Evolutionary conservation across 1,140 invertebrate genomes (phyloP).

Genomic region (Panonychus citri): DNA sequence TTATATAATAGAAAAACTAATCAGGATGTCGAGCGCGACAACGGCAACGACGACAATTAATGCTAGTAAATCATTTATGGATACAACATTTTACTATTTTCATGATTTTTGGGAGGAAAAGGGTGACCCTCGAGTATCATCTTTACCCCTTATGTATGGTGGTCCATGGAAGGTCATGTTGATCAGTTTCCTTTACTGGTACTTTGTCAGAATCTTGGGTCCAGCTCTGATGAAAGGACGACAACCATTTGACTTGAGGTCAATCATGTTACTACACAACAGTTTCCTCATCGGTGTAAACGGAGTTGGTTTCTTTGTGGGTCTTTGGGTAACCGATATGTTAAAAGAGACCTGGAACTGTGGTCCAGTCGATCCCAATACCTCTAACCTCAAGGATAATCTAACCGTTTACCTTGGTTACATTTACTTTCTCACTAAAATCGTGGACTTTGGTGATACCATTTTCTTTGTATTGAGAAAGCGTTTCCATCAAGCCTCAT

Average conservation of each 20-base stretch:
- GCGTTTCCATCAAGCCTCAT: slow-evolving; percentile 26
- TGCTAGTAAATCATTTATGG: background rate
- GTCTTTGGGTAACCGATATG: slow-evolving; percentile 1
- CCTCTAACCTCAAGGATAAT: background rate
- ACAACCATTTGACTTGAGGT: slow-evolving; percentile 23
- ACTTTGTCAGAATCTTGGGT: slow-evolving; percentile 44
- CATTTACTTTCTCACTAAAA: slow-evolving; percentile 27
- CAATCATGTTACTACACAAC: slow-evolving; percentile 24
- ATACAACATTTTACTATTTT: background rate
- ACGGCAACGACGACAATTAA: background rate
- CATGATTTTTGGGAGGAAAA: slow-evolving; percentile 7
- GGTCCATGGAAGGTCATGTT: slow-evolving; percentile 15
- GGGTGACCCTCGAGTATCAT: slow-evolving; percentile 4
- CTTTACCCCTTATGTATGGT: slow-evolving; percentile 27
- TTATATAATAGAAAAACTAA: too few species aligned
- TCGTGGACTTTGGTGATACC: slow-evolving; percentile 26
- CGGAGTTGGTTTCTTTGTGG: background rate
- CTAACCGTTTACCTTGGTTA: slow-evolving; percentile 13
- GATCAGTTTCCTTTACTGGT: slow-evolving; percentile 56
- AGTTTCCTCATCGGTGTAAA: slow-evolving; percentile 17
- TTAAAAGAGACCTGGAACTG: slow-evolving; percentile 1
- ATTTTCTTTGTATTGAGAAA: slow-evolving; percentile 27
- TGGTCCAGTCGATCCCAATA: background rate
- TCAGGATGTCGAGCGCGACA: too few species aligned
- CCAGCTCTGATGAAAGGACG: slow-evolving; percentile 24